Percentiles rank a stretch among this genome's conserved stretches.
Evolutionary conservation across 2,797 vertebrate genomes (phyloP).

Genomic region (Nyctibius grandis): DNA sequence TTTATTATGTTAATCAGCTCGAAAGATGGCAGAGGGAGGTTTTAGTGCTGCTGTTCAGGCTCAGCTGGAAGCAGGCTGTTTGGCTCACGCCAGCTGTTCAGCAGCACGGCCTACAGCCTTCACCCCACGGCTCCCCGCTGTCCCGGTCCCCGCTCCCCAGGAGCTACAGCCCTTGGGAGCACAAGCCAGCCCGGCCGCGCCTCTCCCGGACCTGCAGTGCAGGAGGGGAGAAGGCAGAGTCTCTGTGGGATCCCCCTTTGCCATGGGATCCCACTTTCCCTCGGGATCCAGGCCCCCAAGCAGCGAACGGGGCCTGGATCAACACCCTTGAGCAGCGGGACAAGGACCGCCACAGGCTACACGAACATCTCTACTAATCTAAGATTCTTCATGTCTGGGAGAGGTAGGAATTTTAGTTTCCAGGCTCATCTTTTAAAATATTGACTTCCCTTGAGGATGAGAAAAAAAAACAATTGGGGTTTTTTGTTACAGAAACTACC

Average conservation of each 20-base stretch:
- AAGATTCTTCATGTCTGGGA: not conserved
- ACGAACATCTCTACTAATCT: rapidly evolving
- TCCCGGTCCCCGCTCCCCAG: rapidly evolving
- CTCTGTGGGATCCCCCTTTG: not conserved
- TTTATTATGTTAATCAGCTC: not conserved
- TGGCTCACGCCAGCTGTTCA: not conserved
- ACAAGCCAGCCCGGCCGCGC: not conserved
- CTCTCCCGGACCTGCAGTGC: not conserved
- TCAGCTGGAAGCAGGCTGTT: not conserved
- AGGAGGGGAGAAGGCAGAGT: not conserved
- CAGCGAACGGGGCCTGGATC: rapidly evolving
- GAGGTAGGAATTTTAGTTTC: not conserved
- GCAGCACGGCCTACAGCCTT: not conserved
- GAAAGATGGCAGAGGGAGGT: not conserved
- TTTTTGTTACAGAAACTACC: not conserved
- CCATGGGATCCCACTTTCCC: not conserved
- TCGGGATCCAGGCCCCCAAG: rapidly evolving
- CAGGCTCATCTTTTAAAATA: not conserved
- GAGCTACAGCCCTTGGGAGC: rapidly evolving
- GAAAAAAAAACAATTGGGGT: not conserved
- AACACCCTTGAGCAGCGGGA: not conserved
- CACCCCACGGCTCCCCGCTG: not conserved
- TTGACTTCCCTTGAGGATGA: not conserved
- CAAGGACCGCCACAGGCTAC: not conserved
- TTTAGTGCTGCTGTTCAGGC: not conserved